Evolutionary conservation across 2,888 invertebrate genomes (phyloP).

Genomic region (Eilema depressum): DNA sequence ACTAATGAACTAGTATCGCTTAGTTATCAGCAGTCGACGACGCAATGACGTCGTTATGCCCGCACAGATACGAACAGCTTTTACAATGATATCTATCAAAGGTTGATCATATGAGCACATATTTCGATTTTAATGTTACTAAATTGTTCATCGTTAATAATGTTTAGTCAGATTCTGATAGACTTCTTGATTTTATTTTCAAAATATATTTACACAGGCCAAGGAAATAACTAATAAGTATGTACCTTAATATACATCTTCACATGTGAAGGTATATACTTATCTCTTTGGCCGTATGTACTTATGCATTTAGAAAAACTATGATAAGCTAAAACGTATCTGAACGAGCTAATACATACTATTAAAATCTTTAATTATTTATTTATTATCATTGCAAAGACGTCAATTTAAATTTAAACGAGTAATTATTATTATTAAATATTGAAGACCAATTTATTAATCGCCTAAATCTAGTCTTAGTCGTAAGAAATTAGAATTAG

Average conservation of each 20-base stretch:
- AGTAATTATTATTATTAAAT: slow-evolving; percentile 39
- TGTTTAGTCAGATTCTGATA: too few species aligned
- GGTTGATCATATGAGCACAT: background rate
- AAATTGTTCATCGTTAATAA: too few species aligned
- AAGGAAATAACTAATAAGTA: too few species aligned
- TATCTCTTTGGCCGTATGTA: too few species aligned
- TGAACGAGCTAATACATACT: slow-evolving; percentile 40
- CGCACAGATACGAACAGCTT: slow-evolving; percentile 43
- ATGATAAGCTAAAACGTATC: slow-evolving; percentile 29
- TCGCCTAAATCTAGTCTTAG: slow-evolving; percentile 44
- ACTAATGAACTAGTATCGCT: slow-evolving; percentile 66
- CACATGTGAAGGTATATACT: too few species aligned
- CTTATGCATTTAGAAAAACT: background rate
- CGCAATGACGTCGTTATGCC: slow-evolving; percentile 45
- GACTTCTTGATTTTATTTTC: too few species aligned
- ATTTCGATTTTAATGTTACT: too few species aligned
- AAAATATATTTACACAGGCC: too few species aligned
- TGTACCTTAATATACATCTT: too few species aligned
- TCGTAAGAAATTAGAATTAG: slow-evolving; percentile 41
- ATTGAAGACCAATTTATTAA: slow-evolving; percentile 41
- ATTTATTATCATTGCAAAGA: slow-evolving; percentile 48
- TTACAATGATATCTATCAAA: background rate
- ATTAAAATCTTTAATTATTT: slow-evolving; percentile 37
- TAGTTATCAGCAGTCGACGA: slow-evolving; percentile 64
- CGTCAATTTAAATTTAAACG: slow-evolving; percentile 31